These are phyloP conservation scores for Planiliza haematocheilus DNA, from an alignment of 2,113 vertebrate genomes.

Conservation along the genomic window DNA sequence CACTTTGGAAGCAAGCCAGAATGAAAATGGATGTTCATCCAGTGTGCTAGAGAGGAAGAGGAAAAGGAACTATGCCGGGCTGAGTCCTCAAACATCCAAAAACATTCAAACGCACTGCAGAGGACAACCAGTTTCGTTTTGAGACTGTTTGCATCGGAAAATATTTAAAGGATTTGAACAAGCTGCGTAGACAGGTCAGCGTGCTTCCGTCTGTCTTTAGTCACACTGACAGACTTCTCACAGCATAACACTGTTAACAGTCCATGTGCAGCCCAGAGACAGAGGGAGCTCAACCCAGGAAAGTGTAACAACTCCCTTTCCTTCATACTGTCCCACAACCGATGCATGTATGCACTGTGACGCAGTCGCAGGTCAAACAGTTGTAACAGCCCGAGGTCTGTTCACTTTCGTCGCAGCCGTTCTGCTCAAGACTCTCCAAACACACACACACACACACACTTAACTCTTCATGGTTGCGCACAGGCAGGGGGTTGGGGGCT, in stretches of 20 bases:
- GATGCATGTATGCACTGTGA: slow-evolving; percentile 28
- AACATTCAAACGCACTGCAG: slow-evolving; percentile 32
- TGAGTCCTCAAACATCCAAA: slow-evolving; percentile 23
- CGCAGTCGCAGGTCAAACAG: slow-evolving; percentile 51
- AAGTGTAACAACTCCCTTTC: slow-evolving; percentile 34
- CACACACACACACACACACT: slow-evolving; percentile 29
- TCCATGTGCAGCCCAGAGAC: slow-evolving; percentile 35
- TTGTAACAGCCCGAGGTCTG: slow-evolving; percentile 57
- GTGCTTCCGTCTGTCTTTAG: slow-evolving; percentile 17
- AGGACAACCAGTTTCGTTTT: slow-evolving; percentile 14
- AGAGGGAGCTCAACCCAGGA: slow-evolving; percentile 38
- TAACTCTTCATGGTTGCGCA: slow-evolving; percentile 70
- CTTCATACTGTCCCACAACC: slow-evolving; percentile 21
- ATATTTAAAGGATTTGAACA: too few relatives aligned
- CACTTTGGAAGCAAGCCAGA: slow-evolving; percentile 50
- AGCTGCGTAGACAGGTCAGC: slow-evolving; percentile 12
- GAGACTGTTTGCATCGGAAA: slow-evolving; percentile 13
- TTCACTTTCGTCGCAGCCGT: slow-evolving; percentile 56
- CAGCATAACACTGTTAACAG: slow-evolving; percentile 34
- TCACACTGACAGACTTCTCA: slow-evolving; percentile 41
- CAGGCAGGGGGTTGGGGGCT: slow-evolving; percentile 59
- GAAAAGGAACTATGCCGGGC: not conserved
- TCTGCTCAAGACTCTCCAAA: slow-evolving; percentile 33
- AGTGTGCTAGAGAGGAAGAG: slow-evolving; percentile 26
- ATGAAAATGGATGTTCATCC: slow-evolving; percentile 46